phyloP scores from a whole-genome alignment of 2,888 invertebrate species.

The Mesoligia furuncula region DNA sequence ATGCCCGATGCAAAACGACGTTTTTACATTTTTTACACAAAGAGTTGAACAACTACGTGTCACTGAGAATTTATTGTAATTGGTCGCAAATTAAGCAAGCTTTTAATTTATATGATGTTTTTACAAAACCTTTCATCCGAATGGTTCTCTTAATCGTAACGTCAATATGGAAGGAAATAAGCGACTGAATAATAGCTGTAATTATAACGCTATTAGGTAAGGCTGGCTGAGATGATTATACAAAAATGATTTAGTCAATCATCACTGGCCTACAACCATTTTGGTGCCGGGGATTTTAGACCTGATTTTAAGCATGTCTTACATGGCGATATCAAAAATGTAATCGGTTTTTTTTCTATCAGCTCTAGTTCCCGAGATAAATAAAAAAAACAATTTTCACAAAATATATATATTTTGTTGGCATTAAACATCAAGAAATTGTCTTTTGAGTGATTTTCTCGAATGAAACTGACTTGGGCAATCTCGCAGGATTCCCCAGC shows the following conservation, averaged over 20 bases:
- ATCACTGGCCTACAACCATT: too few relatives aligned
- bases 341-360: too few relatives aligned
- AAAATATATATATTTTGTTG: too few relatives aligned
- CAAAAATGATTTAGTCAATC: conserved; percentile 61
- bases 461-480: too few relatives aligned
- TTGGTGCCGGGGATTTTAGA: too few relatives aligned
- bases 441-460: too few relatives aligned
- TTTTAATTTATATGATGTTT: conserved; percentile 39
- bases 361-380: too few relatives aligned
- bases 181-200: conserved; percentile 53
- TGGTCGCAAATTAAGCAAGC: conserved; percentile 60
- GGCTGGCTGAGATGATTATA: conserved; percentile 46
- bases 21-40: conserved; percentile 67
- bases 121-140: conserved; percentile 20
- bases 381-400: too few relatives aligned
- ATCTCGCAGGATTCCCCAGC: too few relatives aligned
- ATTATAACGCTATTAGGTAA: conserved; percentile 68
- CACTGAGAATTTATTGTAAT: conserved; percentile 67
- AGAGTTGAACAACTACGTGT: conserved; percentile 66
- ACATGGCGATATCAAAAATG: too few relatives aligned
- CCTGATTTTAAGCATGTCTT: too few relatives aligned
- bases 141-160: conserved; percentile 6
- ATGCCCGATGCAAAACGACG: conserved; percentile 64
- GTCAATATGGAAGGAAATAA: conserved; percentile 19
- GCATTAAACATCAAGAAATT: too few relatives aligned